These are phyloP conservation scores for Ceraclea dissimilis DNA, from an alignment of 2,888 invertebrate genomes.

Conservation along the genomic window DNA sequence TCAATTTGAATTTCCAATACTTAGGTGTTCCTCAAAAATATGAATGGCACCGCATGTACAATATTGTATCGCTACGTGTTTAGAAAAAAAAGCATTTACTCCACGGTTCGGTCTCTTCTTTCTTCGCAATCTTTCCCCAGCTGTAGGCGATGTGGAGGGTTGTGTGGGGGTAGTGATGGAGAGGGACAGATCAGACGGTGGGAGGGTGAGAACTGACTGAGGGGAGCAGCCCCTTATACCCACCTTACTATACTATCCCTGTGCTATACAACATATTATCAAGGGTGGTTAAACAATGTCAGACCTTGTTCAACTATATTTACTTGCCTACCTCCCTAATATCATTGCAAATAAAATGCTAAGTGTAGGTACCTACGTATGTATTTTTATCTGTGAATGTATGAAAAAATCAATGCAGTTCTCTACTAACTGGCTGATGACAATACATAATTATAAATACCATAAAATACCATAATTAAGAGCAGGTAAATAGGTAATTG, in stretches of 20 bases:
- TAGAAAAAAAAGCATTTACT: constrained; percentile 26
- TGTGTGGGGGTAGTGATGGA: constrained; percentile 3
- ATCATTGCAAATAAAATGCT: too few relatives aligned
- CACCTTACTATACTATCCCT: neutral
- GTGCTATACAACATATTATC: neutral
- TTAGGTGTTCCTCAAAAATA: too few relatives aligned
- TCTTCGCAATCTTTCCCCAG: constrained; percentile 25
- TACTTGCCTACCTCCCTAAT: too few relatives aligned
- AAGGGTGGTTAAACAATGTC: neutral
- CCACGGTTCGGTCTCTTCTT: constrained; percentile 26
- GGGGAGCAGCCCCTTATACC: constrained; percentile 2
- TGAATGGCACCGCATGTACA: constrained; percentile 14
- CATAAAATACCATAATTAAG: too few relatives aligned
- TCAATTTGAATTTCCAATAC: too few relatives aligned
- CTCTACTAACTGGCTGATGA: too few relatives aligned
- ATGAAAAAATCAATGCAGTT: too few relatives aligned
- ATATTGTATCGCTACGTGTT: neutral
- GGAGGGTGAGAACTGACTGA: constrained; percentile 6
- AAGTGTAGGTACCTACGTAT: too few relatives aligned
- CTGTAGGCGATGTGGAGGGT: neutral
- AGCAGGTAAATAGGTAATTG: too few relatives aligned
- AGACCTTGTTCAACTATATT: neutral
- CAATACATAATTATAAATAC: too few relatives aligned
- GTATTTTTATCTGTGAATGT: too few relatives aligned
- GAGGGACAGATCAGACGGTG: constrained; percentile 1